These are phyloP conservation scores for Leptestheria dahalacensis DNA, from an alignment of 1,140 invertebrate species.

Conservation along the genomic window DNA sequence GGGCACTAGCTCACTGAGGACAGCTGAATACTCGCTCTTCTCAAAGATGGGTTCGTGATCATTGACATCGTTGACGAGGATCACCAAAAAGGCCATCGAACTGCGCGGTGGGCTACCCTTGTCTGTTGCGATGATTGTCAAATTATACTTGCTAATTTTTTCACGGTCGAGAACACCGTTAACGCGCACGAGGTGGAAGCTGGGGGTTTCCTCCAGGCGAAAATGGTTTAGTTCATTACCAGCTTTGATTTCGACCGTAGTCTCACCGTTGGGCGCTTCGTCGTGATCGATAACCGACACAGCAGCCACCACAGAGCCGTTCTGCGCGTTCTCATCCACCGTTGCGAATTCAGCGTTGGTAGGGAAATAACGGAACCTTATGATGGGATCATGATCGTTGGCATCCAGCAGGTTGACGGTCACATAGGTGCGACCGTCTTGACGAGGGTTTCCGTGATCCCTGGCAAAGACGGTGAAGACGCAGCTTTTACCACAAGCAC, in stretches of 20 bases:
- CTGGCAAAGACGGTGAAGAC: conserved; percentile 85
- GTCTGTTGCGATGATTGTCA: conserved; percentile 79
- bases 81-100: conserved; percentile 69
- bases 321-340: conserved; percentile 81
- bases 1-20: conserved; percentile 70
- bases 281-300: conserved; percentile 84
- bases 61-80: conserved; percentile 87
- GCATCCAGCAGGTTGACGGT: conserved; percentile 84
- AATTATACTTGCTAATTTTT: conserved; percentile 78
- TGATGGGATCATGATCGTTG: conserved; percentile 87
- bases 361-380: conserved; percentile 77
- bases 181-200: conserved; percentile 77
- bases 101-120: conserved; percentile 67
- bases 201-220: conserved; percentile 60
- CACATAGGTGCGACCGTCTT: conserved; percentile 84
- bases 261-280: conserved; percentile 76
- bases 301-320: conserved; percentile 78
- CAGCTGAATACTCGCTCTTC: conserved; percentile 75
- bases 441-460: conserved; percentile 75
- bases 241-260: conserved; percentile 58
- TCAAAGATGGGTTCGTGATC: conserved; percentile 89
- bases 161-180: conserved; percentile 83
- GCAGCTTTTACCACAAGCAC: conserved; percentile 66
- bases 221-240: conserved; percentile 88
- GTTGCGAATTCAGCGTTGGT: conserved; percentile 64